Evolutionary conservation across 2,113 vertebrate genomes (phyloP).

Genomic region (Ramphastos sulfuratus): DNA sequence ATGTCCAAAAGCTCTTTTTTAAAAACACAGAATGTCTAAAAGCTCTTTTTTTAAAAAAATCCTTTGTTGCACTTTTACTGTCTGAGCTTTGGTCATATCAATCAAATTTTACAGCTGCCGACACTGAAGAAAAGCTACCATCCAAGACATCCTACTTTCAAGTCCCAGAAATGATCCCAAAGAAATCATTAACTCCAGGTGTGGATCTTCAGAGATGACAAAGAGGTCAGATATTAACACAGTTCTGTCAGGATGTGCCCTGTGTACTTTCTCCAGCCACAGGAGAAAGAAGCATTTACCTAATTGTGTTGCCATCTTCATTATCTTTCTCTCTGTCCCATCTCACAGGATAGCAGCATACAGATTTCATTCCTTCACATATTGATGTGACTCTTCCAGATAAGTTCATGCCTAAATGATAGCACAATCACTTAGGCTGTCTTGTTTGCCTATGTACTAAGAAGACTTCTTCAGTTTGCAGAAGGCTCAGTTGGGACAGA

Average conservation of each 20-base stretch:
- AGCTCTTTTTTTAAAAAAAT: not conserved
- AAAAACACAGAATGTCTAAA: not conserved
- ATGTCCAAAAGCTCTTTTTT: not conserved
- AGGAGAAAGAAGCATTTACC: not conserved
- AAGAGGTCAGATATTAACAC: not conserved
- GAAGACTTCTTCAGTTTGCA: not conserved
- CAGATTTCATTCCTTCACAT: not conserved
- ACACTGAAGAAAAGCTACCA: not conserved
- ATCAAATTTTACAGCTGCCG: not conserved
- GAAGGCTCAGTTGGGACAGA: not conserved
- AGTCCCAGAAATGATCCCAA: not conserved
- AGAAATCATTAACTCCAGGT: not conserved
- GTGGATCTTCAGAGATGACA: not conserved
- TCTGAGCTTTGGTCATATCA: constrained; percentile 19
- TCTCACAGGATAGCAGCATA: not conserved
- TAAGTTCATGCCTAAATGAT: not conserved
- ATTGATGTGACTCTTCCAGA: not conserved
- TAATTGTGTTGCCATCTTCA: not conserved
- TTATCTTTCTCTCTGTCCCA: not conserved
- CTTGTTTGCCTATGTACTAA: not conserved
- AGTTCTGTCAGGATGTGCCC: not conserved
- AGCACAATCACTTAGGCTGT: not conserved
- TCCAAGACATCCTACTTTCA: not conserved
- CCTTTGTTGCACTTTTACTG: not conserved
- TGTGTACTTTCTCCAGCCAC: not conserved